phyloP scores from a whole-genome alignment of 2,797 vertebrate genomes.

The Chromobotia macracanthus region DNA sequence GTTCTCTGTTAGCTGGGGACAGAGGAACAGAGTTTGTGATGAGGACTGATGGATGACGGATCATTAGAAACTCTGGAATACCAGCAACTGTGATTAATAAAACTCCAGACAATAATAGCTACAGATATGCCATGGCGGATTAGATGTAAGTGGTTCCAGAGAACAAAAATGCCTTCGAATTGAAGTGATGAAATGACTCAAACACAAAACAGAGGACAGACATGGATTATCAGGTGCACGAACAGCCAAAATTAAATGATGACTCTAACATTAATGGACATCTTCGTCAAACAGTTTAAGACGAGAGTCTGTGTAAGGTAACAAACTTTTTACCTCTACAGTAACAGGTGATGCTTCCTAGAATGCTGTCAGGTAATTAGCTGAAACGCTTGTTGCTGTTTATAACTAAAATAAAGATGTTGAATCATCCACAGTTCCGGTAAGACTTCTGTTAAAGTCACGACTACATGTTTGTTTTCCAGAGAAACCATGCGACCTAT shows the following conservation, averaged over 20 bases:
- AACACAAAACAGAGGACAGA: conserved; percentile 19
- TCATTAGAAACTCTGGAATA: conserved; percentile 43
- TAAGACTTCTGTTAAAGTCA: not conserved
- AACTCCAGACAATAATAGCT: conserved; percentile 49
- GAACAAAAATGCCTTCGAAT: conserved; percentile 33
- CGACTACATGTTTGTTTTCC: not conserved
- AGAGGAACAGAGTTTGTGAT: not conserved
- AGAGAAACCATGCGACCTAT: not conserved
- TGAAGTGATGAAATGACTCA: conserved; percentile 47
- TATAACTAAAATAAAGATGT: not conserved
- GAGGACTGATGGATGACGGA: conserved; percentile 4
- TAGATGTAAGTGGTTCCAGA: conserved; percentile 52
- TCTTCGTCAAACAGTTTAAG: too few species aligned
- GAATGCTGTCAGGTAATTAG: not conserved
- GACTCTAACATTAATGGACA: not conserved
- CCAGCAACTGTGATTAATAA: conserved; percentile 42
- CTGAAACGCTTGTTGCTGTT: not conserved
- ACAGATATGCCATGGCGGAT: conserved; percentile 41
- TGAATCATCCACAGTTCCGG: conserved; percentile 1
- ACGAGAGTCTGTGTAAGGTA: not conserved
- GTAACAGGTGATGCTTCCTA: conserved; percentile 2
- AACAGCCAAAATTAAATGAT: conserved; percentile 7
- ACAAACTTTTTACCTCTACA: not conserved
- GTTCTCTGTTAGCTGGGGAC: too few species aligned
- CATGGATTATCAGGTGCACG: not conserved